Evolutionary conservation across 2,888 invertebrate species (phyloP), one percentile per base, ranked within the genome.

Genomic region (Drosophila eohydei): DNA sequence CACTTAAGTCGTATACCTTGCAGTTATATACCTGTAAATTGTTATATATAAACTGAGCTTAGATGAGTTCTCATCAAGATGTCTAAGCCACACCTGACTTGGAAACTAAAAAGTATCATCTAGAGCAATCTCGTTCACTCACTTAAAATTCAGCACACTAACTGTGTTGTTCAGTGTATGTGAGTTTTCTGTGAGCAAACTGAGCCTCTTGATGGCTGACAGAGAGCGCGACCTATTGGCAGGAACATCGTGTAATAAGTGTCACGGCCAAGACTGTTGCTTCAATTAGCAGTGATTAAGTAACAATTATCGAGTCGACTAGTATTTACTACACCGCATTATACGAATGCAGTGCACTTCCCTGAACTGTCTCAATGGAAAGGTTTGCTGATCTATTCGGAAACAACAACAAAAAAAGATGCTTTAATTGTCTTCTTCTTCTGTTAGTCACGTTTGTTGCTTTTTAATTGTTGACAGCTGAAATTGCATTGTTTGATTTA

Each of bases 201-300:
- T 50, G 48, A 48, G 30, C 2, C 5, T n/a, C 16, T 48, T 48
- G 16, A 48, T n/a, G 30, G 30, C 9, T 2, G 32, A 12, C 32
- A 32, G 32, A 32, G 16, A 16, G 30, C 16, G 30, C 26, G 26
- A n/a, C 36, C 36, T 14, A 6, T 52, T n/a, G 50, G 12, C 50
- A 50, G 32, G 46, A 6, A 11, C 26, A n/a, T 38, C 12, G 43
- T 11, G 30, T 41, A 48, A 32, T 36, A 55, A 43, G 26, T 46
- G 54, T 55, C 63, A 52, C 26, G 41, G 30, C 46, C 44, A 74
- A 72, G 21, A 21, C 81, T 66, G 50, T 57, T 41, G 40, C n/a
- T 21, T 56, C 65, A 82, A 82, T 84, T 83, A 85, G 69, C 89
- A 66, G 41, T 68, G 66, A 81, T 87, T 81, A 63, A 30, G 38